Percentiles rank a stretch among this genome's conserved stretches.
Evolutionary conservation across 2,797 vertebrate species (phyloP).

Genomic region (Cyclopterus lumpus): DNA sequence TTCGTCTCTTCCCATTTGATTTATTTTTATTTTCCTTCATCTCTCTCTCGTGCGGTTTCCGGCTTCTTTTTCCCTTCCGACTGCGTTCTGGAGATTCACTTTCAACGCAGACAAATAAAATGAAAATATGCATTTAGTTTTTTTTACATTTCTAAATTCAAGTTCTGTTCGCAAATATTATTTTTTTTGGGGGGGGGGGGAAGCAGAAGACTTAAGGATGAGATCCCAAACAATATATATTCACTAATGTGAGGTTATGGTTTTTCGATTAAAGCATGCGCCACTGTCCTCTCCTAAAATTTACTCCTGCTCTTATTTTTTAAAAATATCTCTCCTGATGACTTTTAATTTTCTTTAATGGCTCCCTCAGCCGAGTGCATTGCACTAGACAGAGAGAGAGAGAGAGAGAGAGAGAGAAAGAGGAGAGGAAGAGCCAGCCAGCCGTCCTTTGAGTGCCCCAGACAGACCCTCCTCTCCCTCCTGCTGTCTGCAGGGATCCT

Average conservation of each 20-base stretch:
- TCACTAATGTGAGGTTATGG: background rate
- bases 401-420: conserved; percentile 17
- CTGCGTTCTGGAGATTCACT: background rate
- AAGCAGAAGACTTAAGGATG: background rate
- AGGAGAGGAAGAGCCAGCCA: conserved; percentile 39
- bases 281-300: background rate
- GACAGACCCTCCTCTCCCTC: conserved; percentile 51
- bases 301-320: conserved; percentile 3
- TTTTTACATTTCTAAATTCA: background rate
- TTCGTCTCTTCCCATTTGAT: background rate
- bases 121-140: background rate
- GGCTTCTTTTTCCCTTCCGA: background rate
- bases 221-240: background rate
- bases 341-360: conserved; percentile 6
- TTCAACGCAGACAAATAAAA: background rate
- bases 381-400: background rate
- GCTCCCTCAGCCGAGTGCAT: conserved; percentile 1
- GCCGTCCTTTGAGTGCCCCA: conserved; percentile 41
- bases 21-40: too few species aligned
- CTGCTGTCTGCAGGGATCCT: conserved; percentile 50
- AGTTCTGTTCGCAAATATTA: background rate
- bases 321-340: background rate
- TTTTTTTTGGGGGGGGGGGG: background rate
- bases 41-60: background rate
- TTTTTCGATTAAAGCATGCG: background rate